Evolutionary conservation across 2,113 vertebrate genomes (phyloP).

Genomic region (Ahaetulla prasina): DNA sequence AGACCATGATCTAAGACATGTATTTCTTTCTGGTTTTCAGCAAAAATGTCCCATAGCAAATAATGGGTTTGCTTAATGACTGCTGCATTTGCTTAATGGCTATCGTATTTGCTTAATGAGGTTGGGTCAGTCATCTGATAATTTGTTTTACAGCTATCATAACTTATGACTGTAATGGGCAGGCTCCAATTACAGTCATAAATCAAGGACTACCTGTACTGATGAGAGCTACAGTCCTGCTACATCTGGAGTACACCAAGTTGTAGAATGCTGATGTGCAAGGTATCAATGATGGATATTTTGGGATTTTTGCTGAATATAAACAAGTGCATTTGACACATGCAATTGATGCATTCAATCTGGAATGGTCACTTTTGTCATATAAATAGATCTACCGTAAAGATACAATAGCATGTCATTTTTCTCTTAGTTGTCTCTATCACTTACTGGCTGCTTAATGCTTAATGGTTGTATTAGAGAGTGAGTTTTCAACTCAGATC

Average conservation of each 20-base stretch:
- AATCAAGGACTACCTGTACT: not conserved
- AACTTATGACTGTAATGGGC: not conserved
- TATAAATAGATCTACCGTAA: not conserved
- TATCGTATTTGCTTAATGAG: not conserved
- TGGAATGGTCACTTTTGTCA: not conserved
- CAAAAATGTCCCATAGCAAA: not conserved
- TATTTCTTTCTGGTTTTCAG: not conserved
- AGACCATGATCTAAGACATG: not conserved
- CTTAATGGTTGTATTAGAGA: not conserved
- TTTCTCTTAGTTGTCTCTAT: not conserved
- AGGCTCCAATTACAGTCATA: not conserved
- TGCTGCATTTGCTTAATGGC: not conserved
- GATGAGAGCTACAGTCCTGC: not conserved
- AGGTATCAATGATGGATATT: rapidly evolving
- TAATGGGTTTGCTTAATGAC: not conserved
- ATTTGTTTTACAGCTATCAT: not conserved
- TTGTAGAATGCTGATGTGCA: not conserved
- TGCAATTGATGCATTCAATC: not conserved
- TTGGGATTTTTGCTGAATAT: not conserved
- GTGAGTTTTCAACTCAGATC: not conserved
- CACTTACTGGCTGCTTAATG: not conserved
- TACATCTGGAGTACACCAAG: not conserved
- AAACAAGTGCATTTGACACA: not conserved
- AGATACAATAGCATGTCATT: not conserved
- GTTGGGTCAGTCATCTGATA: not conserved